These are phyloP conservation scores for Drosophila albomicans DNA, from an alignment of 1,140 invertebrate species.

Conservation along the genomic window DNA sequence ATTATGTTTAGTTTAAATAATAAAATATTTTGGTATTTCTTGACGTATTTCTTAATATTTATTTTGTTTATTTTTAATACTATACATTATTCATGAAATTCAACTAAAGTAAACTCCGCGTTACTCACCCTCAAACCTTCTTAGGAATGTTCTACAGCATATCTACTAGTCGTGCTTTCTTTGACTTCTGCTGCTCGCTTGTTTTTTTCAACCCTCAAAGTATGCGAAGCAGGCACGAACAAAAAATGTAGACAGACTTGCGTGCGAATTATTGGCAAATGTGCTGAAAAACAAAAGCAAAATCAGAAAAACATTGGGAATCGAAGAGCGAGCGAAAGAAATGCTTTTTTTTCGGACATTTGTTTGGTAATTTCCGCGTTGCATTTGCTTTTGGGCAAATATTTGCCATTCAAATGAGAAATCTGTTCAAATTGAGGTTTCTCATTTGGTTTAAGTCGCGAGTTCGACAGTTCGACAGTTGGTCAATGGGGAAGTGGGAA, in stretches of 20 bases:
- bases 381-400: slow-evolving; percentile 74
- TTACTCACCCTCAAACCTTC: background rate
- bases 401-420: slow-evolving; percentile 81
- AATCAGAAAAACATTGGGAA: slow-evolving; percentile 22
- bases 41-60: background rate
- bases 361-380: slow-evolving; percentile 73
- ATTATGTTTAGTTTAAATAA: too few relatives aligned
- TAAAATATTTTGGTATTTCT: background rate
- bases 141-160: slow-evolving; percentile 5
- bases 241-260: slow-evolving; percentile 77
- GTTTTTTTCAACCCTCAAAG: slow-evolving; percentile 51
- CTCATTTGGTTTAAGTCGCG: background rate
- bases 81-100: background rate
- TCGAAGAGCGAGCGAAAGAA: background rate
- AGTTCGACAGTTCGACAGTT: slow-evolving; percentile 56
- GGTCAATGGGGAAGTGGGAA: slow-evolving; percentile 54
- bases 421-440: slow-evolving; percentile 65
- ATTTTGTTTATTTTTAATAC: background rate
- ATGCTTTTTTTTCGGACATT: slow-evolving; percentile 75
- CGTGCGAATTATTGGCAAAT: slow-evolving; percentile 78
- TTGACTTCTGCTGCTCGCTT: background rate
- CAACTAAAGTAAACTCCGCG: background rate
- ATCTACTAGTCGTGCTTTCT: background rate
- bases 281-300: slow-evolving; percentile 55
- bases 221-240: slow-evolving; percentile 21